Base-by-base conservation (phyloP, 2,797 vertebrate species). In the Mergus octosetaceus region DNA sequence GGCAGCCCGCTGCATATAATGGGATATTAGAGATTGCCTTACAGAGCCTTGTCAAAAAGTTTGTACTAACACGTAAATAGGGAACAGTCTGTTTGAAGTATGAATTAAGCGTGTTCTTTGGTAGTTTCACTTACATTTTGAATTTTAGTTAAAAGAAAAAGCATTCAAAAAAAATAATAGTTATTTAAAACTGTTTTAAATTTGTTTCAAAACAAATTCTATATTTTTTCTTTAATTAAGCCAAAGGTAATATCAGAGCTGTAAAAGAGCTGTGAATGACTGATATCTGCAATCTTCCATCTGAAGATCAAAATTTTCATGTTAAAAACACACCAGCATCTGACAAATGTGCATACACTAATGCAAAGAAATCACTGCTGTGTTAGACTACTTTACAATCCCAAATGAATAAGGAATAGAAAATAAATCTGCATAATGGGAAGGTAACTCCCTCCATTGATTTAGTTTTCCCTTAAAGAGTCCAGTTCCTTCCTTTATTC, bases 381-480 rank as follows among this genome's bases (percentile, higher is more conserved):
- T 54, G 21, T 53, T 68, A 28, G 25, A 12, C 27, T 41, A 34
- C 11, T 21, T 38, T 49, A 69, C 36, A 76, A 45, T 4, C 9
- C 25, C 65, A 61, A 25, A 53, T 9, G 4, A 74, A 49, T 56
- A 21, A 74, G 6, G 10, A 75, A 72, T 2, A 77, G 25, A 65
- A 79, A 16, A 43, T 10, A 51, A 13, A 74, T 8, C 9, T 45
- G 5, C 8, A 65, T 27, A 30, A 0, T 74, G 13, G 45, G 17
- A 21, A 90, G 22, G 21, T 38, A 32, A 75, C 25, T 51, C 8
- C 0, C 0, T 27, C 49, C 62, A 62, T 5, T 4, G 4, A 24
- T 80, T 36, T 45, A 58, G 6, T 15, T 79, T 51, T 66, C 47
- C 17, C 34, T 57, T 68, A 16, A 4, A 16, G 12, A 60, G 17